Percentiles rank a stretch among this genome's conserved stretches.
phyloP scores from a whole-genome alignment of 2,888 invertebrate genomes.

The Metacarcinus magister region DNA sequence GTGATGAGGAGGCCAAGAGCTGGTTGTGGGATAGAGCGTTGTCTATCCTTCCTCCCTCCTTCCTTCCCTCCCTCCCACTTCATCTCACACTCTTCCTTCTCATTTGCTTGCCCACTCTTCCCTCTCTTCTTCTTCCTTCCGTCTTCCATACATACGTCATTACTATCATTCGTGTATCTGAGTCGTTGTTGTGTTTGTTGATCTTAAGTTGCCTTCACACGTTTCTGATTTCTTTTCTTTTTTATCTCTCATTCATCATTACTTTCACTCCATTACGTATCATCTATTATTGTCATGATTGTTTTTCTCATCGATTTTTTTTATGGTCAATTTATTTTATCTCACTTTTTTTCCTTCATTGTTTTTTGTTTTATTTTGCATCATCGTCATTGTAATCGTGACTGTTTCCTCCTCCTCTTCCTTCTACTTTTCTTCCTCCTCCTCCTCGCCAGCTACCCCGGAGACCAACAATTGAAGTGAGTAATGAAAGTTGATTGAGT shows the following conservation, averaged over 20 bases:
- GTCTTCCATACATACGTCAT: not conserved
- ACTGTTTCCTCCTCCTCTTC: no score
- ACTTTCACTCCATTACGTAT: no score
- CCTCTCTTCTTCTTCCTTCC: not conserved
- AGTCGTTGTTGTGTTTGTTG: not conserved
- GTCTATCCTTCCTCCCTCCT: not conserved
- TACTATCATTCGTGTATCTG: not conserved
- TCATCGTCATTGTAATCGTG: no score
- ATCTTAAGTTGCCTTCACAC: no score
- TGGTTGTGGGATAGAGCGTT: not conserved
- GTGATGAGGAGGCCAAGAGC: not conserved
- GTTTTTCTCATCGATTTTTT: not conserved
- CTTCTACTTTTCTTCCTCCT: no score
- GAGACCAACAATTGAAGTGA: no score
- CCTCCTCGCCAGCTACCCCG: no score
- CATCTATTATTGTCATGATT: no score
- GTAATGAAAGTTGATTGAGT: no score
- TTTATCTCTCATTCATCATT: no score
- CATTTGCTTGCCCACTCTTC: not conserved
- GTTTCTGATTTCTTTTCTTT: no score
- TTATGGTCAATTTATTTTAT: not conserved
- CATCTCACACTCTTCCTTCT: not conserved
- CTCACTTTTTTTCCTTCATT: not conserved
- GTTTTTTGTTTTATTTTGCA: not conserved
- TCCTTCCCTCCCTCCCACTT: not conserved